Conservation (phyloP, 2,888 invertebrate genomes). For the Drosophila helvetica region DNA sequence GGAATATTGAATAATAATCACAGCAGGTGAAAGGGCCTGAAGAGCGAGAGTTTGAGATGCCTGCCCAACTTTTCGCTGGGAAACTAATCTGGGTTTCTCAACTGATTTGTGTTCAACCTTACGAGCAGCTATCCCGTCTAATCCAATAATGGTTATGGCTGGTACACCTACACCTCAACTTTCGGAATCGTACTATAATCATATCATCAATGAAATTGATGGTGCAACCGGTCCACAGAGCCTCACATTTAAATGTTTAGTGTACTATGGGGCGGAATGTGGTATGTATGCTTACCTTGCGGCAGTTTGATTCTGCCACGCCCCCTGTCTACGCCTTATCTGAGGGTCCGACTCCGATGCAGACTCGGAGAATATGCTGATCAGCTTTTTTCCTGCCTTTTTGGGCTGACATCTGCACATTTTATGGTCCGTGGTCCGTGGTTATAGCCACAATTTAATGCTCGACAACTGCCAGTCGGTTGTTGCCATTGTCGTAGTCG, state of each 20-base stretch:
- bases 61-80: constrained; percentile 2
- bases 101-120: not conserved
- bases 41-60: not conserved
- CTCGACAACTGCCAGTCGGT: constrained; percentile 18
- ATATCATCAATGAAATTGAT: constrained; percentile 12
- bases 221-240: constrained; percentile 1
- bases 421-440: constrained; percentile 25
- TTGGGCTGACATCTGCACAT: constrained; percentile 62
- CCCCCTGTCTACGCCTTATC: constrained; percentile 3
- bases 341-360: not conserved
- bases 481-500: constrained; percentile 14
- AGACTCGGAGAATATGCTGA: constrained; percentile 31
- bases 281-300: constrained; percentile 28
- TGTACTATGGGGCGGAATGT: not conserved
- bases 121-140: not conserved
- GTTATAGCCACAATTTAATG: constrained; percentile 43
- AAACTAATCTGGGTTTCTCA: constrained; percentile 5
- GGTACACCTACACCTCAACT: constrained; percentile 12
- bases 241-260: constrained; percentile 24
- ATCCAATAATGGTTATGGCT: not conserved
- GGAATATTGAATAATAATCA: constrained; percentile 57
- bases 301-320: constrained; percentile 20
- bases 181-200: constrained; percentile 15
- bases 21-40: not conserved
- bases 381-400: constrained; percentile 30